Evolutionary conservation across 2,888 invertebrate genomes (phyloP).

Genomic region (Agriotes lineatus): DNA sequence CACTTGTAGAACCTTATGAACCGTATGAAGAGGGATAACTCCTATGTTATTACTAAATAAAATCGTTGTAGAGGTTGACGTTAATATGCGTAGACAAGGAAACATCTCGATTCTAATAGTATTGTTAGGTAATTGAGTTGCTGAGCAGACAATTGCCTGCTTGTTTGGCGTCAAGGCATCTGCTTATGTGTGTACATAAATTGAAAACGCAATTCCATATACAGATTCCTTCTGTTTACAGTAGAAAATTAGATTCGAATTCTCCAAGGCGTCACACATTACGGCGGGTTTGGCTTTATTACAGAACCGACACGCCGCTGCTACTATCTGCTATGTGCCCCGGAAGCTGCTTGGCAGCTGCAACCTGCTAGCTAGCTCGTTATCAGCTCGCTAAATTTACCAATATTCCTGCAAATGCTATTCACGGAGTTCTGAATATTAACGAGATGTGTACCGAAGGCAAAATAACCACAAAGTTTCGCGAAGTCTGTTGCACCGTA

Average conservation of each 20-base stretch:
- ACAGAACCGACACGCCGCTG: background rate
- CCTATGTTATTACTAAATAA: too few species aligned
- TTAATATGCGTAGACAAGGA: too few species aligned
- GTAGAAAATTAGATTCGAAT: background rate
- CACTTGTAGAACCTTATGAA: too few species aligned
- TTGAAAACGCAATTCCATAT: background rate
- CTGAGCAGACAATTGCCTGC: too few species aligned
- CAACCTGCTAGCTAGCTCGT: conserved; percentile 16
- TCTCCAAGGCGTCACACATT: background rate
- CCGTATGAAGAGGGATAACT: too few species aligned
- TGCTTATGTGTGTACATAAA: too few species aligned
- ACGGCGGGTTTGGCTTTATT: conserved; percentile 3
- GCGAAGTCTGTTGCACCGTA: background rate
- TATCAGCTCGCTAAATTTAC: conserved; percentile 21
- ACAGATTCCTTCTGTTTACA: background rate
- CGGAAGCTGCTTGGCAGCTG: conserved; percentile 13
- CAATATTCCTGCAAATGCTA: conserved; percentile 20
- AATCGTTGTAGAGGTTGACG: too few species aligned
- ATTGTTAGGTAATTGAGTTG: too few species aligned
- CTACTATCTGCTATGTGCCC: conserved; percentile 11
- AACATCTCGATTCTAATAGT: too few species aligned
- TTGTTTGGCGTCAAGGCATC: too few species aligned
- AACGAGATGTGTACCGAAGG: background rate
- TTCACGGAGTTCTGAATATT: conserved; percentile 8
- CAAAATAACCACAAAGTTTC: conserved; percentile 3